Evolutionary conservation across 37 sponge, comb jelly and placozoan genomes (phyloP), one percentile per base, ranked within the genome.

Genomic region (Oscarella lobularis): DNA sequence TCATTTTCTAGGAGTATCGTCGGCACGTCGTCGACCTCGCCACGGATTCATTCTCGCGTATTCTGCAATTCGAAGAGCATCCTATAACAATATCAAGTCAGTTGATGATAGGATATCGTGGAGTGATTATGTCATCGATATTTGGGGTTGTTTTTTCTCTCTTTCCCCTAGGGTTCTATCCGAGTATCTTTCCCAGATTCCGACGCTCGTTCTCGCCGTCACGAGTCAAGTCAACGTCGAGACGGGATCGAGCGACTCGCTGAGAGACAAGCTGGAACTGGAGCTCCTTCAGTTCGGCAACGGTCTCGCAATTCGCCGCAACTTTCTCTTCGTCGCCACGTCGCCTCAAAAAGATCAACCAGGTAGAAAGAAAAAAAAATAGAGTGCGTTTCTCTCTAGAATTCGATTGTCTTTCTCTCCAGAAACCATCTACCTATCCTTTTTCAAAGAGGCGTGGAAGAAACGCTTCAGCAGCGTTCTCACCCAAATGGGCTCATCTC

Each of bases 41-140:
- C 76, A 77, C 30, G 89, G 89, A 0, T 78, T 73, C 39, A 74
- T 88, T 34, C 34, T 84, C 1, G 70, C 76, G 29, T 88, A 84
- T 73, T 88, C 82, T 1, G 40, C 85, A 0, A n/a, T 73, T 1
- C 48, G 89, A 69, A 48, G 33, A 40, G 89, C 89, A 34, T 88
- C 89, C 1, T 71, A 80, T 9, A 36, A 67, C 31, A 68, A 40
- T 9, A 67, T 79, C 31, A 76, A 77, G 81, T 84, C 37, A 39
- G 84, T 39, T 6, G n/a, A n/a, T n/a, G n/a, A n/a, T n/a, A n/a
- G n/a, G n/a, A n/a, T n/a, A n/a, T n/a, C 29, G 72, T 69, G 14
- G 9, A 6, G 27, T 69, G 72, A 6, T 69, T 31, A 31, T 20
- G 6, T 69, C 72, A 31, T 69, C 67, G 72, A 67, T 27, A 30